Evolutionary conservation across 2,888 invertebrate genomes (phyloP).

Genomic region (Esperia sulphurella): DNA sequence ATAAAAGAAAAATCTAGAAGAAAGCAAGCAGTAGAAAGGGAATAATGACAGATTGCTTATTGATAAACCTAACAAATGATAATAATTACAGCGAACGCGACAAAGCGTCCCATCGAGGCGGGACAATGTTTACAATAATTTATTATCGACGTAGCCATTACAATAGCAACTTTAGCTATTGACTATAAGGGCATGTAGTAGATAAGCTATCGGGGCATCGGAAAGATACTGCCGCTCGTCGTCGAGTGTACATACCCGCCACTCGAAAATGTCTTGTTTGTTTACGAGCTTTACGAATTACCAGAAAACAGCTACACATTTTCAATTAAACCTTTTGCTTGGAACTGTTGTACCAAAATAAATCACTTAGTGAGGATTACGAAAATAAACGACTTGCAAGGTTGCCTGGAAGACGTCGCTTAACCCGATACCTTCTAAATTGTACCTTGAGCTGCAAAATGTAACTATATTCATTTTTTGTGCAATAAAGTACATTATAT

Average conservation of each 20-base stretch:
- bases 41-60: too few species aligned
- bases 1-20: too few species aligned
- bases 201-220: constrained; percentile 7
- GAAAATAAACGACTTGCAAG: too few species aligned
- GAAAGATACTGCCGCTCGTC: constrained; percentile 2
- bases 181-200: constrained; percentile 10
- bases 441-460: too few species aligned
- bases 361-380: too few species aligned
- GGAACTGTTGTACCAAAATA: too few species aligned
- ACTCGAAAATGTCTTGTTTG: not conserved
- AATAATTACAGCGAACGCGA: not conserved
- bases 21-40: too few species aligned
- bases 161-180: constrained; percentile 8
- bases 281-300: not conserved
- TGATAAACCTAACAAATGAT: not conserved
- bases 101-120: not conserved
- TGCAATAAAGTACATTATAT: too few species aligned
- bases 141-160: constrained; percentile 6
- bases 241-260: not conserved
- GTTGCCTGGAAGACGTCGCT: too few species aligned
- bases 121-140: not conserved
- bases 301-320: not conserved
- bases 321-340: too few species aligned
- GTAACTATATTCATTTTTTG: too few species aligned
- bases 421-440: too few species aligned